Base-by-base conservation (phyloP, 2,113 vertebrate genomes). In the Narcine bancroftii region DNA sequence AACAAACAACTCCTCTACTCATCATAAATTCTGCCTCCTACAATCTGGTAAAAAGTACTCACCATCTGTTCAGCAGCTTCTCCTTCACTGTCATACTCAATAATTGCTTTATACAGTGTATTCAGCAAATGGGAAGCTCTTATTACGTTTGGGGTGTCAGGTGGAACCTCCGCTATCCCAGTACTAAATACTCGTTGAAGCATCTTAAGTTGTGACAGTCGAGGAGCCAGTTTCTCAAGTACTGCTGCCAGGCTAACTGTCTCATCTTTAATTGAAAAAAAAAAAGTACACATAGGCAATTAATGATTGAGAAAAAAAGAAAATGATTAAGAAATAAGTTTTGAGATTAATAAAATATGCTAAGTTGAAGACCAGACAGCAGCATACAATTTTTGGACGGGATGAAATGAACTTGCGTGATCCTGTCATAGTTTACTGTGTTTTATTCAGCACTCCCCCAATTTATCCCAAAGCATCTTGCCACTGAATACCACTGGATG, bases 71-170 rank as follows among this genome's bases (percentile, higher is more conserved):
- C 97, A 0, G 98, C 98, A 0, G 99, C 99, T 94, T 99, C 98
- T 76, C 99, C 99, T 17, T 97, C 97, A 0, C 96, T 97, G 96
- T 99, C 98, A 29, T 98, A 99, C 85, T 99, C 98, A 0, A 99
- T 97, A 94, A 99, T 99, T 69, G 99, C 97, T 94, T 99, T 99
- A 96, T 99, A 99, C 77, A 99, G 95, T 0, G 98, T 99, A 94
- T 99, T 99, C 92, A 99, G 98, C 83, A 99, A 94, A 93, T 99
- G 98, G 45, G 99, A 99, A 0, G 99, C 99, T 93, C 98, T 95
- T 69, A 99, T 97, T 2, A 99, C 98, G 50, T 99, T 99, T 13
- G 97, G 96, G 1, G 98, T 99, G 92, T 97, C 97, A 0, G 97
- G 96, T 0, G 99, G 98, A 3, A 99, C 98, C 93, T 99, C 98